Evolutionary conservation across 2,888 invertebrate species (phyloP).

Genomic region (Julus scandinavius): DNA sequence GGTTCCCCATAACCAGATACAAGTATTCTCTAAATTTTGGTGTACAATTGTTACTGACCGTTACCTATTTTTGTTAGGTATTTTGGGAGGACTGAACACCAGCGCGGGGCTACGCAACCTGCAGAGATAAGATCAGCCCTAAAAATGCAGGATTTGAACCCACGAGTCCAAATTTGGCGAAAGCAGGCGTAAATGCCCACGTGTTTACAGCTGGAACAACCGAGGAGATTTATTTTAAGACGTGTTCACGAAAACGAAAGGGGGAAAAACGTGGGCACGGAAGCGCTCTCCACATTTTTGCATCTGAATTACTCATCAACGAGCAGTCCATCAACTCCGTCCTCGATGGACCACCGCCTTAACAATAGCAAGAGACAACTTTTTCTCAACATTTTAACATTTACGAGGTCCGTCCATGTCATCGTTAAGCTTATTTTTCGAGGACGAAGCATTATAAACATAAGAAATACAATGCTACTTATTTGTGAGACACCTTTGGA

Average conservation of each 20-base stretch:
- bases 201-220: slow-evolving; percentile 3
- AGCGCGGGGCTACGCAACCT: not conserved
- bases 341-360: slow-evolving; percentile 6
- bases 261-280: not conserved
- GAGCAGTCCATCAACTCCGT: not conserved
- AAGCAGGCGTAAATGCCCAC: slow-evolving; percentile 36
- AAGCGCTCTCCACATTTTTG: not conserved
- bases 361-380: not conserved
- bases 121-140: slow-evolving; percentile 19
- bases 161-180: slow-evolving; percentile 6
- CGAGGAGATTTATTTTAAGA: not conserved
- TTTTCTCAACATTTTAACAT: not conserved
- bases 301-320: slow-evolving; percentile 39
- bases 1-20: too few species aligned
- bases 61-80: not conserved
- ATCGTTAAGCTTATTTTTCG: not conserved
- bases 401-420: not conserved
- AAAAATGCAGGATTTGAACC: not conserved
- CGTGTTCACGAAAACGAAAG: not conserved
- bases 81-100: not conserved
- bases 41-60: not conserved
- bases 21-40: too few species aligned
- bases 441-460: too few species aligned
- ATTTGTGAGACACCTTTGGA: too few species aligned
- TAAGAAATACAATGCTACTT: too few species aligned